Base-by-base conservation (phyloP, 2,113 vertebrate genomes). In the Tachycineta bicolor region DNA sequence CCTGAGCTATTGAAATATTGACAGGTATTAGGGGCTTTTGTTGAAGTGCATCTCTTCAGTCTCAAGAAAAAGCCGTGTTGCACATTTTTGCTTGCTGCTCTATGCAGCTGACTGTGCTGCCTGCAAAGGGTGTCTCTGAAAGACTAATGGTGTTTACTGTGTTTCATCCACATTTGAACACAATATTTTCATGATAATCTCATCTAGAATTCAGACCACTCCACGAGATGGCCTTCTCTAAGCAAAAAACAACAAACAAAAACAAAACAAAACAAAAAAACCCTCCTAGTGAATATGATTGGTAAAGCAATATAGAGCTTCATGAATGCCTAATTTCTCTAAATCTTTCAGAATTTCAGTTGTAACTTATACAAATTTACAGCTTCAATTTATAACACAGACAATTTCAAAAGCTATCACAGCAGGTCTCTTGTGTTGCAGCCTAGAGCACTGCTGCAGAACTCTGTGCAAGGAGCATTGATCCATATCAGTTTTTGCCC, bases 111-210 rank as follows among this genome's bases (percentile, higher is more conserved):
- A 25, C 43, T 52, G 29, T 26, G 77, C 37, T 81, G 43, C 43
- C 81, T 87, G 90, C 87, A 80, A 92, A 82, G 29, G 2, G 7
- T 47, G 14, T 52, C 69, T 92, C 52, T 84, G n/a, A 67, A 89
- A 95, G 53, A 91, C 22, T 83, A 75, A 90, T 81, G 76, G 20
- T 78, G 60, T 90, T 97, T 92, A 90, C 67, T 65, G 62, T 37
- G 46, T 31, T 83, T 63, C 55, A 22, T 74, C 75, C 64, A 67
- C 8, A 50, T 67, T 67, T 87, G 47, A 83, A 86, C 44, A 68
- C 37, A 75, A 60, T 59, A 65, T 92, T 93, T 77, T 84, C 44
- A 37, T 49, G 24, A 22, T 23, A 88, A 62, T 77, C 50, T 67
- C 34, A 63, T 93, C 64, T 75, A 67, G 47, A 78, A 87, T 73